Evolutionary conservation across 2,113 vertebrate species (phyloP).

Genomic region (Eulemur rufifrons): DNA sequence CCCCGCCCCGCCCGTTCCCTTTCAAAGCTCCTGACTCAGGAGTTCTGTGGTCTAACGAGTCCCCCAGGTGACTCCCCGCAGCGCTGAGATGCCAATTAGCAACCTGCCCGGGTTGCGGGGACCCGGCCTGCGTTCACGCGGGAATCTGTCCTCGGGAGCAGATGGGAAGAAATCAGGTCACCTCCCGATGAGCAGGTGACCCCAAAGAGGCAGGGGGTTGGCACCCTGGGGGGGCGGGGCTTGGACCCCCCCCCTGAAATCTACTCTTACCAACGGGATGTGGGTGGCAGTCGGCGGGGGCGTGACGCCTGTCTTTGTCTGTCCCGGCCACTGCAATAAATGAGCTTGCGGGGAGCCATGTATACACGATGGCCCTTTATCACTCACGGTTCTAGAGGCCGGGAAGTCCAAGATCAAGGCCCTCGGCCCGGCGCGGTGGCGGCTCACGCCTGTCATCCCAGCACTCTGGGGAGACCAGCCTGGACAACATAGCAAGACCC

Average conservation of each 20-base stretch:
- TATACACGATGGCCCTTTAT: not conserved
- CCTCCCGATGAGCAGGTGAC: not conserved
- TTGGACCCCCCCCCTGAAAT: not conserved
- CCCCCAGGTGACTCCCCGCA: constrained; percentile 62
- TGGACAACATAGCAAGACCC: too few species aligned
- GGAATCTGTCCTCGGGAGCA: not conserved
- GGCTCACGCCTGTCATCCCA: too few species aligned
- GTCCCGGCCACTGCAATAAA: not conserved
- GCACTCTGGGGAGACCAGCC: too few species aligned
- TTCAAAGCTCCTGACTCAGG: constrained; percentile 66
- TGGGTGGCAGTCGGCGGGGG: not conserved
- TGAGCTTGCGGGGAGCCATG: not conserved
- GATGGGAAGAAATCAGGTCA: not conserved
- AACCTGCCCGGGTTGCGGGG: not conserved
- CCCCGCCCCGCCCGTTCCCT: not conserved
- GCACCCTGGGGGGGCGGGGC: too few species aligned
- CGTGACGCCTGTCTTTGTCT: not conserved
- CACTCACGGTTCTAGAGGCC: not conserved
- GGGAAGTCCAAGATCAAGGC: not conserved
- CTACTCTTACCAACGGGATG: not conserved
- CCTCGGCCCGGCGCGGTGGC: too few species aligned
- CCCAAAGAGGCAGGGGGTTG: too few species aligned
- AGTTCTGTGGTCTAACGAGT: constrained; percentile 63
- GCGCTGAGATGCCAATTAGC: not conserved
- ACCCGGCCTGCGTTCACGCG: rapidly evolving